Conservation (phyloP, 2,888 invertebrate species). For the Hydrotaea diabolus region DNA sequence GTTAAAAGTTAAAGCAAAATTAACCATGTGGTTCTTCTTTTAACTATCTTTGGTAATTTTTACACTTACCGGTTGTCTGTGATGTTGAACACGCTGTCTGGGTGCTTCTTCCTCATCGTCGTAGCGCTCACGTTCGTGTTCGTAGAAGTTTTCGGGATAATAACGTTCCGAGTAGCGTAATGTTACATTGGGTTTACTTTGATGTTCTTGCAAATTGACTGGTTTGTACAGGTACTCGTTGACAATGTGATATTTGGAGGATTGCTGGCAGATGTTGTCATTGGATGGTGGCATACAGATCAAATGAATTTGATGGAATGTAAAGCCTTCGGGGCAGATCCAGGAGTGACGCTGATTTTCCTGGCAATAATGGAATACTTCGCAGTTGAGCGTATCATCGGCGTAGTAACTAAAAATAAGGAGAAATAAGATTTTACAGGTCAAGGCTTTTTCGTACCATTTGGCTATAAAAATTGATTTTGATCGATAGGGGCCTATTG, state of each 20-base stretch:
- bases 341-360: constrained; percentile 94
- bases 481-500: too few species aligned
- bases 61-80: constrained; percentile 74
- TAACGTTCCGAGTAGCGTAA: constrained; percentile 91
- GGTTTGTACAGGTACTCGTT: constrained; percentile 96
- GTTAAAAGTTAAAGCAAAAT: background rate
- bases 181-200: constrained; percentile 90
- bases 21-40: background rate
- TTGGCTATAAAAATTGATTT: too few species aligned
- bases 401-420: constrained; percentile 86
- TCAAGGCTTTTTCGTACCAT: too few species aligned
- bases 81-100: constrained; percentile 76
- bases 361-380: constrained; percentile 96
- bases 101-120: constrained; percentile 78
- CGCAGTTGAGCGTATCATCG: constrained; percentile 92
- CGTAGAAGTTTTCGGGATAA: constrained; percentile 90
- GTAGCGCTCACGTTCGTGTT: constrained; percentile 81
- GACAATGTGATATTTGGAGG: constrained; percentile 94
- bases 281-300: constrained; percentile 96
- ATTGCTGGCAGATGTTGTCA: constrained; percentile 94
- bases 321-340: constrained; percentile 95
- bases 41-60: background rate
- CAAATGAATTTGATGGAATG: constrained; percentile 88
- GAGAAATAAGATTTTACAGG: too few species aligned
- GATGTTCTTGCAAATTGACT: constrained; percentile 90